phyloP scores from a whole-genome alignment of 2,888 invertebrate genomes.

The Dasypogon diadema region DNA sequence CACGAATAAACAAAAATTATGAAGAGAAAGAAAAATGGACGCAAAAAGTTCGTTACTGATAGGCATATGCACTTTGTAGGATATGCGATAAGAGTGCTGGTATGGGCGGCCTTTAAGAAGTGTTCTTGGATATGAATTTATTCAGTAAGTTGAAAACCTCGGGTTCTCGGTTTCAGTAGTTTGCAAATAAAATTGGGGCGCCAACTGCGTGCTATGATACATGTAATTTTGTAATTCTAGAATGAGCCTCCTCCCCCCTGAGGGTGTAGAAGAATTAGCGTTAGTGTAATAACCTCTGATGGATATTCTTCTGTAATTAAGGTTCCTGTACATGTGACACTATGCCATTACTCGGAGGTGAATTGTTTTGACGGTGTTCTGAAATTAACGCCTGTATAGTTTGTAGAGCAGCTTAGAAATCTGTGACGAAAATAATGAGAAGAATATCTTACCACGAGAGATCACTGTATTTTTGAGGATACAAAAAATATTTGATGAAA shows the following conservation, averaged over 20 bases:
- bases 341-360: too few species aligned
- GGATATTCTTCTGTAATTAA: too few species aligned
- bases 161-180: slow-evolving; percentile 1
- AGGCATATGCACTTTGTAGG: background rate
- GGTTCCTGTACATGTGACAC: too few species aligned
- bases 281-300: background rate
- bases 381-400: too few species aligned
- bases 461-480: too few species aligned
- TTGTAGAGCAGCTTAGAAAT: too few species aligned
- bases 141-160: background rate
- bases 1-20: slow-evolving; percentile 37
- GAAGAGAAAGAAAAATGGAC: slow-evolving; percentile 13
- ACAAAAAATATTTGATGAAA: too few species aligned
- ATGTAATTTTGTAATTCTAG: background rate
- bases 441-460: too few species aligned
- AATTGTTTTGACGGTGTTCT: too few species aligned
- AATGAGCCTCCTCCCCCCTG: background rate
- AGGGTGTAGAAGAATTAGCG: background rate
- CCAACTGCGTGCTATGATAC: background rate
- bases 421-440: too few species aligned
- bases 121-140: background rate
- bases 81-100: background rate
- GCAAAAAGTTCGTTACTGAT: slow-evolving; percentile 9
- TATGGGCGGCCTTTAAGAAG: slow-evolving; percentile 14
- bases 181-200: slow-evolving; percentile 25